These are phyloP conservation scores for Platypus cylindrus DNA, from an alignment of 2,888 invertebrate genomes.

Conservation along the genomic window DNA sequence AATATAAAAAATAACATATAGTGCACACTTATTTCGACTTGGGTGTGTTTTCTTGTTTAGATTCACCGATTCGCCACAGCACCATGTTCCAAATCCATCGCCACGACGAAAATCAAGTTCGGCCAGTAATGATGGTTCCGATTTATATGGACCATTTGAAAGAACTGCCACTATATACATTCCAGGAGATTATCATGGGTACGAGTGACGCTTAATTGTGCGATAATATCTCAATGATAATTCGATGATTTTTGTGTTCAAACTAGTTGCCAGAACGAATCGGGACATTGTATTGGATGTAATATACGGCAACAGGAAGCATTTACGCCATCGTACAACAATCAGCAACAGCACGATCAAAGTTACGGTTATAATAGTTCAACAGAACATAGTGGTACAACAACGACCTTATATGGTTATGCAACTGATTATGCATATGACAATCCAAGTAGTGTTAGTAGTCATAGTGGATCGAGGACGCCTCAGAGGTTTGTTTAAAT, in stretches of 20 bases:
- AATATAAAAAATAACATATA: too few species aligned
- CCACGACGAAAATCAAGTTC: constrained; percentile 62
- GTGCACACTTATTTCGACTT: not conserved
- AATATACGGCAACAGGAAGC: constrained; percentile 22
- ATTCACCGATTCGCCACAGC: constrained; percentile 64
- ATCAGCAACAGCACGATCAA: constrained; percentile 23
- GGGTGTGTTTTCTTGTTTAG: constrained; percentile 23
- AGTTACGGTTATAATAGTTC: constrained; percentile 31
- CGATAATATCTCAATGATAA: not conserved
- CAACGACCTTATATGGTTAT: constrained; percentile 33
- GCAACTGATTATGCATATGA: constrained; percentile 43
- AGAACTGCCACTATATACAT: constrained; percentile 37
- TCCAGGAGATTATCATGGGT: constrained; percentile 25
- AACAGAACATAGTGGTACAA: constrained; percentile 32
- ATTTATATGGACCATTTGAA: constrained; percentile 38
- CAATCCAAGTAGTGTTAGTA: constrained; percentile 41
- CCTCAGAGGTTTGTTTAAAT: constrained; percentile 35
- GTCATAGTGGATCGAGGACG: constrained; percentile 33
- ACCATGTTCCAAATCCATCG: constrained; percentile 45
- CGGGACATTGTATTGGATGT: constrained; percentile 27
- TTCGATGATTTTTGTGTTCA: not conserved
- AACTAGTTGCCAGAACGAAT: constrained; percentile 25
- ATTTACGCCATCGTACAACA: constrained; percentile 19
- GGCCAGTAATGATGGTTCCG: constrained; percentile 57
- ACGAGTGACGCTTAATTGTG: not conserved